A percentile compares a stretch with the other conserved stretches of the same genome.
Evolutionary conservation across 2,113 vertebrate species (phyloP).

Genomic region (Calidris pugnax): DNA sequence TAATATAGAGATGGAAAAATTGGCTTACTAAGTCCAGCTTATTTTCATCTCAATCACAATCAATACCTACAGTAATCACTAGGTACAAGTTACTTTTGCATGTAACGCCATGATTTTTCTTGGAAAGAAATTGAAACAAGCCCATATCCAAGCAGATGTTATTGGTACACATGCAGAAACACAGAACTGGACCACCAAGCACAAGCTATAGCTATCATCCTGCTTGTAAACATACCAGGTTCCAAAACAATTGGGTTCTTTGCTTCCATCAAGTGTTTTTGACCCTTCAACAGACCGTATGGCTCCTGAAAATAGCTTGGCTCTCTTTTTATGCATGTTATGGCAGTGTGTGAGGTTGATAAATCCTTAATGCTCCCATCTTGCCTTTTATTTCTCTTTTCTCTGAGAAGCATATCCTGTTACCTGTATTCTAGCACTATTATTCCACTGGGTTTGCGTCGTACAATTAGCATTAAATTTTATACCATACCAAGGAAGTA

Average conservation of each 20-base stretch:
- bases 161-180: neutral
- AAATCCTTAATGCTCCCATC: neutral
- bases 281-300: neutral
- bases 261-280: neutral
- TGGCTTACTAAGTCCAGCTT: neutral
- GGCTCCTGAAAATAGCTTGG: neutral
- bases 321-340: neutral
- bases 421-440: neutral
- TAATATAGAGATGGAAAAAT: neutral
- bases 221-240: neutral
- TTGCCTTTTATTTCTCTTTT: neutral
- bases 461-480: neutral
- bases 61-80: neutral
- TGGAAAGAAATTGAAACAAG: neutral
- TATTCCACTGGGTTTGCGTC: neutral
- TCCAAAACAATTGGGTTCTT: neutral
- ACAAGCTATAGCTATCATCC: neutral
- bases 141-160: neutral
- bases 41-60: neutral
- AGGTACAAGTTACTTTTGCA: neutral
- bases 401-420: neutral
- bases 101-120: neutral
- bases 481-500: neutral
- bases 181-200: neutral
- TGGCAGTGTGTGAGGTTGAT: neutral